Conservation (phyloP, 2,888 invertebrate species). For the Pardosa pseudoannulata region DNA sequence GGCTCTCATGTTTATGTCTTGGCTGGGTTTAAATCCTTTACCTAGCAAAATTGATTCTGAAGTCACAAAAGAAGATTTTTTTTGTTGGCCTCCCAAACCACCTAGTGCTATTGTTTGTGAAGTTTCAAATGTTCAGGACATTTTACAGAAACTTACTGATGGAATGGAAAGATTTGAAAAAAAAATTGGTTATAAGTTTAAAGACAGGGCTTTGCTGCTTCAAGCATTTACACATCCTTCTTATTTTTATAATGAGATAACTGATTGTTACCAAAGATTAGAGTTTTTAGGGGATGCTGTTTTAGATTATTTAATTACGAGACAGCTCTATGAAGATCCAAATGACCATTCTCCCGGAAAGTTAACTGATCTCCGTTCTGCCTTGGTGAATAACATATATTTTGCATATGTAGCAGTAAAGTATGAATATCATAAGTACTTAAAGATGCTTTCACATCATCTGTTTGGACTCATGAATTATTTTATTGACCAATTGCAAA, state of each 20-base stretch:
- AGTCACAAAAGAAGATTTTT: background rate
- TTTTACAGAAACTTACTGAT: constrained; percentile 23
- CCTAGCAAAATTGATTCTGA: background rate
- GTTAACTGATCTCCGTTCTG: constrained; percentile 94
- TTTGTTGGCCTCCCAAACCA: constrained; percentile 45
- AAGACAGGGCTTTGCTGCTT: constrained; percentile 87
- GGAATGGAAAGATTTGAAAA: constrained; percentile 80
- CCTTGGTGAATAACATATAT: constrained; percentile 96
- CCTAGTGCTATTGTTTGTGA: constrained; percentile 23
- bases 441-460: constrained; percentile 80
- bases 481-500: constrained; percentile 80
- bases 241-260: constrained; percentile 87
- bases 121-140: background rate
- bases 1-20: constrained; percentile 75
- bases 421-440: constrained; percentile 87
- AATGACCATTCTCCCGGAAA: constrained; percentile 86
- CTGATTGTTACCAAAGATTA: constrained; percentile 81
- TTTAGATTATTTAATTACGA: constrained; percentile 91
- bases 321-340: constrained; percentile 86
- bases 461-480: constrained; percentile 81
- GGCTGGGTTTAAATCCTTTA: constrained; percentile 63
- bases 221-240: constrained; percentile 97
- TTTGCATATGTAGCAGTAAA: constrained; percentile 93
- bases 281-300: constrained; percentile 96
- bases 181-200: constrained; percentile 86